Percentiles rank a stretch among this genome's conserved stretches.
Evolutionary conservation across 2,797 vertebrate genomes (phyloP).

Genomic region (Pelochelys cantorii): DNA sequence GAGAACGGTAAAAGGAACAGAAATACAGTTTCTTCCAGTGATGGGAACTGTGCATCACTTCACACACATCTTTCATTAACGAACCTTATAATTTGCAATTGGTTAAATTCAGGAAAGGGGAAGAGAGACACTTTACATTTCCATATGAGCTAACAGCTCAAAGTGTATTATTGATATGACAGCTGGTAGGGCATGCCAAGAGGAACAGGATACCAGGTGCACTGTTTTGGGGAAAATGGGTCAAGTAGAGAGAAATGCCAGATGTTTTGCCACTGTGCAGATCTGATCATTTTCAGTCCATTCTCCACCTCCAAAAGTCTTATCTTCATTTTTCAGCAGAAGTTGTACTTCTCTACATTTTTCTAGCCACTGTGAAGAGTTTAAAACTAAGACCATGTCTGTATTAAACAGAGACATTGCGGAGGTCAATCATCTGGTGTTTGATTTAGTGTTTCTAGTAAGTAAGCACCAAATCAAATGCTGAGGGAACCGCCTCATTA

Average conservation of each 20-base stretch:
- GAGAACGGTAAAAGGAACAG: neutral
- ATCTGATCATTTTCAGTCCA: neutral
- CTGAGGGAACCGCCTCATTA: no score
- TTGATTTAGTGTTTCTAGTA: no score
- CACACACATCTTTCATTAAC: neutral
- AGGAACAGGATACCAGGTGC: neutral
- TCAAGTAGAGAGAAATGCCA: neutral
- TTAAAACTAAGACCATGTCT: neutral
- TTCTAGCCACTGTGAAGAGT: neutral
- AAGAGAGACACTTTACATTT: neutral
- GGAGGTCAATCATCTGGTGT: no score
- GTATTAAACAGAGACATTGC: no score
- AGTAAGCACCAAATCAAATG: no score
- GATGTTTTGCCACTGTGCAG: neutral
- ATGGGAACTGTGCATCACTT: neutral
- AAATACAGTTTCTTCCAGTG: neutral
- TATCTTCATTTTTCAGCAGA: neutral
- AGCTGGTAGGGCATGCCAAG: neutral
- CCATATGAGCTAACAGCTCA: neutral
- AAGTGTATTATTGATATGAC: neutral
- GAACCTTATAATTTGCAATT: neutral
- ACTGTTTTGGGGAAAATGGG: neutral
- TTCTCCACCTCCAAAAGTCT: neutral
- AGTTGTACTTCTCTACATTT: neutral
- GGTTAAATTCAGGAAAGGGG: neutral